A percentile compares a stretch with the other conserved stretches of the same genome.
Conservation (phyloP, 2,888 invertebrate genomes). For the Phlogophora meticulosa region DNA sequence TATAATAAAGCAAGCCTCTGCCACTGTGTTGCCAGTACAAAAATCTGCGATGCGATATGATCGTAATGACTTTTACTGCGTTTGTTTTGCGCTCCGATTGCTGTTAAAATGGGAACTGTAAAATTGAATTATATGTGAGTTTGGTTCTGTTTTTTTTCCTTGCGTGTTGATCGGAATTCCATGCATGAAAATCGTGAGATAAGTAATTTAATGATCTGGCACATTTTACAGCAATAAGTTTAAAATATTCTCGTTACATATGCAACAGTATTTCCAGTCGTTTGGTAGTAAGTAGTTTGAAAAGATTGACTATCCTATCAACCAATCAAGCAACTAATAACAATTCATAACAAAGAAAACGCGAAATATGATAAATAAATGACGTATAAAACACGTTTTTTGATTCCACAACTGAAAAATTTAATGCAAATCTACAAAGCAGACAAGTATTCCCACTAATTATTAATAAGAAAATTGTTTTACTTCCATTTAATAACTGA, state of each 20-base stretch:
- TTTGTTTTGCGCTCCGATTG: slow-evolving; percentile 52
- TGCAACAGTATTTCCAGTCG: too few relatives aligned
- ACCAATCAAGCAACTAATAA: too few relatives aligned
- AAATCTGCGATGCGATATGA: slow-evolving; percentile 52
- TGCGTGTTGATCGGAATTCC: slow-evolving; percentile 3
- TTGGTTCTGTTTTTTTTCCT: slow-evolving; percentile 24
- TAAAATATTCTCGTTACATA: too few relatives aligned
- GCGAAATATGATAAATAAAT: too few relatives aligned
- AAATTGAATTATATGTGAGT: slow-evolving; percentile 56
- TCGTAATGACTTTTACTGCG: slow-evolving; percentile 56
- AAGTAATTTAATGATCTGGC: background rate
- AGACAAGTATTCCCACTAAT: slow-evolving; percentile 1
- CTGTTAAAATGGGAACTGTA: slow-evolving; percentile 45
- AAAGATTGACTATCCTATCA: too few relatives aligned
- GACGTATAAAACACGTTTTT: too few relatives aligned
- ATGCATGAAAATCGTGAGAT: background rate
- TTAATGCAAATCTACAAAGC: background rate
- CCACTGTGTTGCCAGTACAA: slow-evolving; percentile 49
- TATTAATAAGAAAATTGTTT: background rate
- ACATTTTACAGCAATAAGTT: too few relatives aligned
- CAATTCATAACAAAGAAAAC: too few relatives aligned
- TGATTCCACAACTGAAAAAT: background rate
- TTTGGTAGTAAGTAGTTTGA: too few relatives aligned
- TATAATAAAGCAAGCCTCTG: slow-evolving; percentile 52
- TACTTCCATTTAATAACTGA: slow-evolving; percentile 23